Base-by-base conservation (phyloP, 2,113 vertebrate species). In the Oceanodroma tethys region DNA sequence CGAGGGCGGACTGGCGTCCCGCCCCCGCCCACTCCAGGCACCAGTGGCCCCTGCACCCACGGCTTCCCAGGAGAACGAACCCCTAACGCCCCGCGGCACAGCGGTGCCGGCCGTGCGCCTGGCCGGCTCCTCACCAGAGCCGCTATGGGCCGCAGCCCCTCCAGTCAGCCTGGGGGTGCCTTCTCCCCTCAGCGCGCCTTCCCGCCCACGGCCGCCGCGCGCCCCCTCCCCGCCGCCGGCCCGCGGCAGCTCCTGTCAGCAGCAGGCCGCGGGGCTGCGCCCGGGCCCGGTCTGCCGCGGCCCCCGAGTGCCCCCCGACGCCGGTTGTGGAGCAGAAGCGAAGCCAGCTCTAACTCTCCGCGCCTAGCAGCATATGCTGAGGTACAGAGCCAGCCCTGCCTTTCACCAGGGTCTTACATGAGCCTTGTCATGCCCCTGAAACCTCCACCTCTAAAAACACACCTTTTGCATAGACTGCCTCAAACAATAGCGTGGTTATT, bases 251-350 rank as follows among this genome's bases (percentile, higher is more conserved):
- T 55, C 4, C 78, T 5, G 23, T 29, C 72, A 66, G 68, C 72
- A 66, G 68, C 9, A 3, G 10, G 25, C 7, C 5, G 23, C 20
- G 38, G 20, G 6, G 63, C 27, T 20, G 55, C 29, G 17, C 27
- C 27, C 52, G 29, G 53, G 53, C 4, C 29, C 17, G 5, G 30
- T 19, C 34, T n/a, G 23, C n/a, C 29, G 29, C 27, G 6, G 55
- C 4, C 40, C 40, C 3, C 8, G 48, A 0, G 3, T 3, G 19
- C 1, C 4, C 9, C 8, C 16, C 3, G 11, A 0, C 3, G 15
- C 36, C 20, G 2, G 11, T 2, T 6, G 13, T n/a, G 29, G 11
- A 19, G 78, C 63, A 34, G 90, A 19, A 38, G 1, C 3, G 1
- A 10, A n/a, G 76, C 36, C 73, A 18, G 19, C 42, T 34, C 13